Percentiles rank a stretch among this genome's conserved stretches.
These are phyloP conservation scores for Penelope pileata DNA, from an alignment of 2,113 vertebrate species.

Conservation along the genomic window DNA sequence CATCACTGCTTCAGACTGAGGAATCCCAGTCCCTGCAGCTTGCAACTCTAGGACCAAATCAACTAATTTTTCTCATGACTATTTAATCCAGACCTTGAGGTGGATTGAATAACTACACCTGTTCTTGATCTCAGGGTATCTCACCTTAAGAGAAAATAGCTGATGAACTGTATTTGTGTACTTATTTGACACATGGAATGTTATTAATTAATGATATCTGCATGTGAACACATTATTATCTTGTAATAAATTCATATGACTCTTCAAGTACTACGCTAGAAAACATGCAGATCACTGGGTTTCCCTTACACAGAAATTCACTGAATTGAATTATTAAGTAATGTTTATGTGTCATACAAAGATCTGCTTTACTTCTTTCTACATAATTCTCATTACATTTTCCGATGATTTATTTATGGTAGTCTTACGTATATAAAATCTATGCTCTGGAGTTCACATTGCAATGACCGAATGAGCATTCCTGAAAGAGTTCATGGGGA, in stretches of 20 bases:
- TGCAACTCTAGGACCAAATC: background rate
- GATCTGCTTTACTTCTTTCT: slow-evolving; percentile 64
- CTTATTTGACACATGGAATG: background rate
- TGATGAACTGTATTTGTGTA: slow-evolving; percentile 1
- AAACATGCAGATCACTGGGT: slow-evolving; percentile 37
- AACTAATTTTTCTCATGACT: rapidly evolving
- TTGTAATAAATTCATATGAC: slow-evolving; percentile 32
- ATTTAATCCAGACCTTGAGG: background rate
- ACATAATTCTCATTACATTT: slow-evolving; percentile 77
- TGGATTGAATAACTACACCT: background rate
- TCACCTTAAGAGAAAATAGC: background rate
- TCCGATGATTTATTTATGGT: slow-evolving; percentile 77
- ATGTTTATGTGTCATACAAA: slow-evolving; percentile 48
- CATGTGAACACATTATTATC: slow-evolving; percentile 48
- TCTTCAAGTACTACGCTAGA: slow-evolving; percentile 38
- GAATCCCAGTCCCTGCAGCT: background rate
- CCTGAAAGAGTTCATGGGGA: slow-evolving; percentile 53
- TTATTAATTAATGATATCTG: slow-evolving; percentile 4
- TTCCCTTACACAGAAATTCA: slow-evolving; percentile 60
- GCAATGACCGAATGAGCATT: slow-evolving; percentile 58
- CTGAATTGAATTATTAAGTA: slow-evolving; percentile 73
- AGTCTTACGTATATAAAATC: slow-evolving; percentile 71
- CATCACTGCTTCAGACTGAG: background rate
- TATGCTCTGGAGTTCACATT: slow-evolving; percentile 70
- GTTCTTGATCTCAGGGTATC: background rate